These are phyloP conservation scores for Strigamia maritima DNA, from an alignment of 2,888 invertebrate species.

Conservation along the genomic window DNA sequence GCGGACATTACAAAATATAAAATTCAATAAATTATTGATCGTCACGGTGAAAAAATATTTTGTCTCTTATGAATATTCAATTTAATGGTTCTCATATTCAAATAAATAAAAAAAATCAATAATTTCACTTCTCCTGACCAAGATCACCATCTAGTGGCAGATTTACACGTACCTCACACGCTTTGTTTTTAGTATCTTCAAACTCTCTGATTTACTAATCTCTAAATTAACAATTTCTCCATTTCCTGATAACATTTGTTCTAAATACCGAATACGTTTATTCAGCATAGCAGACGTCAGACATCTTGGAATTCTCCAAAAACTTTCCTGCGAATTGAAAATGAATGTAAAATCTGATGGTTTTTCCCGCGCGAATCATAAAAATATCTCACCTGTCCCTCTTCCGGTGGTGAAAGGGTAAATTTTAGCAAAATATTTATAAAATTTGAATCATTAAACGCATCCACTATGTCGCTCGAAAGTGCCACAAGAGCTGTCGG, in stretches of 20 bases:
- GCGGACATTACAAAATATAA: too few species aligned
- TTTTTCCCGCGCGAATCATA: background rate
- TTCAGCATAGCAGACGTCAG: constrained; percentile 57
- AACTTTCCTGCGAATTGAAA: constrained; percentile 64
- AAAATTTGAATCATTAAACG: background rate
- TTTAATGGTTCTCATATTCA: background rate
- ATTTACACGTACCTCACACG: background rate
- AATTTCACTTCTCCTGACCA: background rate
- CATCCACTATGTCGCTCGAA: background rate
- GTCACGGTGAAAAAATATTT: too few species aligned
- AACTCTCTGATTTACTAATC: background rate
- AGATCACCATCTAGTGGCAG: background rate
- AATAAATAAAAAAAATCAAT: background rate
- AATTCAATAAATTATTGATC: too few species aligned
- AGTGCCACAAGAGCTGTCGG: background rate
- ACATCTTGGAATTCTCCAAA: constrained; percentile 78
- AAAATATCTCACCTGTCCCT: background rate
- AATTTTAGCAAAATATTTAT: background rate
- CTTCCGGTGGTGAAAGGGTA: background rate
- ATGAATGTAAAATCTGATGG: background rate
- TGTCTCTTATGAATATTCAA: background rate
- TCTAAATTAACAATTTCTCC: background rate
- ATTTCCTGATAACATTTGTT: background rate
- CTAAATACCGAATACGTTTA: constrained; percentile 42
- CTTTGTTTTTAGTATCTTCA: background rate